Evolutionary conservation across 2,797 vertebrate species (phyloP).

Genomic region (Anguilla obscura): DNA sequence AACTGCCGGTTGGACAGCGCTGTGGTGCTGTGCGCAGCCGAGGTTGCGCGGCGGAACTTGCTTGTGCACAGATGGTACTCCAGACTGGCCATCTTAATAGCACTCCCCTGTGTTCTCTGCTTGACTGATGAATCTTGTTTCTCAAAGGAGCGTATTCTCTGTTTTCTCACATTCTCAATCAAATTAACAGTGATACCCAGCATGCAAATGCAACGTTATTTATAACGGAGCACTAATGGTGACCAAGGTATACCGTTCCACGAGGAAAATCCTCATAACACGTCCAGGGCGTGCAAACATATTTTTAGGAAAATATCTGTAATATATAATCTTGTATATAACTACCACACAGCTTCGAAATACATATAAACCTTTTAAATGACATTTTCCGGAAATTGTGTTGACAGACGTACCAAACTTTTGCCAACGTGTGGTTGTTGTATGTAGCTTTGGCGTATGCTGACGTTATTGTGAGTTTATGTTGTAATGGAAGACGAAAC

Average conservation of each 20-base stretch:
- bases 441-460: neutral
- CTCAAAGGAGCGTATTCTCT: neutral
- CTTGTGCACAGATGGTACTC: constrained; percentile 2
- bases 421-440: neutral
- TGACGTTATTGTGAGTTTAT: neutral
- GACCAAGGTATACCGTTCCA: neutral
- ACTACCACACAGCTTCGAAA: neutral
- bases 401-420: neutral
- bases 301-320: neutral
- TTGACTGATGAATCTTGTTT: neutral
- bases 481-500: neutral
- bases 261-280: neutral
- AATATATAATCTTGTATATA: neutral
- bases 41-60: constrained; percentile 11
- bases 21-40: constrained; percentile 17
- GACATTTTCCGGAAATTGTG: neutral
- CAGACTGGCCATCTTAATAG: neutral
- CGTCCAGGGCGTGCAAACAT: neutral
- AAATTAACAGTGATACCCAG: neutral
- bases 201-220: neutral
- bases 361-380: neutral
- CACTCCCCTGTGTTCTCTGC: neutral
- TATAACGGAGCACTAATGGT: neutral
- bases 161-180: neutral
- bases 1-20: constrained; percentile 55